Percentiles rank a stretch among this genome's conserved stretches.
phyloP scores from a whole-genome alignment of 2,113 vertebrate species.

The Circaetus gallicus region DNA sequence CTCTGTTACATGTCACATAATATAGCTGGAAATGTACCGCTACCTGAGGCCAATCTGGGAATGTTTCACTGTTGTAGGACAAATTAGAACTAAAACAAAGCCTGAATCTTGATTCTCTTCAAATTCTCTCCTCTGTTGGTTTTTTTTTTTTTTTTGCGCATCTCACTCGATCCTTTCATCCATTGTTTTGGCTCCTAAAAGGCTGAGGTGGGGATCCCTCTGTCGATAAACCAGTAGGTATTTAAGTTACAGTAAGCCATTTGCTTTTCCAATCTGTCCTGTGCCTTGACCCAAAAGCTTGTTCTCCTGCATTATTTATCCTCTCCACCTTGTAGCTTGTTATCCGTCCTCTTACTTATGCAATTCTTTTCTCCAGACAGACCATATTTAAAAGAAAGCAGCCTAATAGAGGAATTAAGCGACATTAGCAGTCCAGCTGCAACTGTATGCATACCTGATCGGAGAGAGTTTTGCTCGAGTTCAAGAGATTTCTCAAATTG shows the following conservation, averaged over 20 bases:
- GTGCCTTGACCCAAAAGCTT: not conserved
- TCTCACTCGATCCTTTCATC: not conserved
- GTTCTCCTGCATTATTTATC: not conserved
- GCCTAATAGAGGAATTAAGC: not conserved
- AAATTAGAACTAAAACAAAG: not conserved
- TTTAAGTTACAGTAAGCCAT: not conserved
- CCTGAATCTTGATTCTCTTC: not conserved
- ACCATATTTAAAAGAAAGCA: not conserved
- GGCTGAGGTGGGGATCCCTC: not conserved
- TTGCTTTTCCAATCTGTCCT: not conserved
- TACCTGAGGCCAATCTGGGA: not conserved
- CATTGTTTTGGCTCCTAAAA: not conserved
- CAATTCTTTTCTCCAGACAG: not conserved
- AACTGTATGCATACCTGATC: not conserved
- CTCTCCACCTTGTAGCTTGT: not conserved
- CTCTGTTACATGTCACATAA: accelerated
- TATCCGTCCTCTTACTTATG: not conserved
- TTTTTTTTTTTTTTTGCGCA: not conserved
- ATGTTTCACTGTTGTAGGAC: not conserved
- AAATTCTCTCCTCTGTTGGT: not conserved
- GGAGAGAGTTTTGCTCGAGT: not conserved
- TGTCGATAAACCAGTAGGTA: not conserved
- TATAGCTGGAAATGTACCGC: accelerated
- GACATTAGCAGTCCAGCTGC: not conserved
- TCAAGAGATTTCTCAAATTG: not conserved